Percentiles rank a stretch among this genome's conserved stretches.
Evolutionary conservation across 2,888 invertebrate genomes (phyloP).

Genomic region (Psylliodes chrysocephalus): DNA sequence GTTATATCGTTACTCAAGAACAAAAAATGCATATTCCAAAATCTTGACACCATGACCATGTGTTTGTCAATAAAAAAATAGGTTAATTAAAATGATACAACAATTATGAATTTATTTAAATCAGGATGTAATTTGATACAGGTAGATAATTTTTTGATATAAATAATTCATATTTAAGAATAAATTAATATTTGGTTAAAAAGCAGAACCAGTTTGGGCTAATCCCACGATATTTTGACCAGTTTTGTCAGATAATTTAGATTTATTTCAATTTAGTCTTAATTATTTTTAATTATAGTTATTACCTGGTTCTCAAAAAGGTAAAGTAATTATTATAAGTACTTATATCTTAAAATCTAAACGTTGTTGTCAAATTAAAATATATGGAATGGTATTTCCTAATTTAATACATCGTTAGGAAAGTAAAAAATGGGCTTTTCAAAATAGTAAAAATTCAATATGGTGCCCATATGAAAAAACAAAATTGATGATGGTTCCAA

Average conservation of each 20-base stretch:
- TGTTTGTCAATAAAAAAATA: constrained; percentile 2
- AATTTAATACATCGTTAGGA: too few species aligned
- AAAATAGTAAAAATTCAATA: too few species aligned
- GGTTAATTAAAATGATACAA: not conserved
- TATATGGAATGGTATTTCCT: too few species aligned
- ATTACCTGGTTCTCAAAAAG: too few species aligned
- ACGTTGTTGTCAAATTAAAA: too few species aligned
- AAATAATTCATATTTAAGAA: constrained; percentile 13
- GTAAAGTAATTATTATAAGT: too few species aligned
- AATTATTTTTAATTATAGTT: too few species aligned
- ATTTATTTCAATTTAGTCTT: not conserved
- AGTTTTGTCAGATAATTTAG: not conserved
- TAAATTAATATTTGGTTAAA: constrained; percentile 9
- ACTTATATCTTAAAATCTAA: too few species aligned
- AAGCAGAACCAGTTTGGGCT: constrained; percentile 9
- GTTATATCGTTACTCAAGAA: not conserved
- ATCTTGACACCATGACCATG: not conserved
- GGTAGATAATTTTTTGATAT: constrained; percentile 2
- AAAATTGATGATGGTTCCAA: too few species aligned
- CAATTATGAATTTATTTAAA: not conserved
- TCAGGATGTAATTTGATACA: not conserved
- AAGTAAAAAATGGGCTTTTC: too few species aligned
- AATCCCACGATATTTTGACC: constrained; percentile 5
- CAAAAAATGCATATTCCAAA: not conserved
- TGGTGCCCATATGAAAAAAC: too few species aligned